Percentiles rank a stretch among this genome's conserved stretches.
These are phyloP conservation scores for Sycophila sp. DNA, from an alignment of 1,140 invertebrate species.

Conservation along the genomic window DNA sequence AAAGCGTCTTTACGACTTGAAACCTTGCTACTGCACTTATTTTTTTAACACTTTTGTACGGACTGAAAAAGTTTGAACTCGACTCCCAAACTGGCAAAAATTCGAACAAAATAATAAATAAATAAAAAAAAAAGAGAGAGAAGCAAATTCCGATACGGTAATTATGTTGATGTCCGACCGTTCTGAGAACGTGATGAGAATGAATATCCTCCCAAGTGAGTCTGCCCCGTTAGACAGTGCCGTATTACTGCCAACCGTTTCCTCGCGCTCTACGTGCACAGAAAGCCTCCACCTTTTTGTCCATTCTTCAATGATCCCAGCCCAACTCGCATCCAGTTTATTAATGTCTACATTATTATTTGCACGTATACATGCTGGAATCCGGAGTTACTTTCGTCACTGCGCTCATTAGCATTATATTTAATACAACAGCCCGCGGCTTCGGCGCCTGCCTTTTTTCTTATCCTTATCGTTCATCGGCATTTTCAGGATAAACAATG, in stretches of 20 bases:
- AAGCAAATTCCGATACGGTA: slow-evolving; percentile 12
- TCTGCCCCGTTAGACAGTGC: slow-evolving; percentile 17
- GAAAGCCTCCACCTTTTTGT: slow-evolving; percentile 4
- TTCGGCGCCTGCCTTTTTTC: too few relatives aligned
- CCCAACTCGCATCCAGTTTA: too few relatives aligned
- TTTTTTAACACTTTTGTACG: too few relatives aligned
- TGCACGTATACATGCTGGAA: too few relatives aligned
- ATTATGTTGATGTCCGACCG: slow-evolving; percentile 20
- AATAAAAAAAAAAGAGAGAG: background rate
- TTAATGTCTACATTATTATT: too few relatives aligned
- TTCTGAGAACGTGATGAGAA: slow-evolving; percentile 29
- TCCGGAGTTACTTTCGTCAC: too few relatives aligned
- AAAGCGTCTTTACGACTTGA: background rate
- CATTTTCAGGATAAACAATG: slow-evolving; percentile 15
- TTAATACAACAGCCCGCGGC: too few relatives aligned
- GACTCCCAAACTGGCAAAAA: too few relatives aligned
- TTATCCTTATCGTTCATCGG: background rate
- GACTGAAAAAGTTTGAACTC: too few relatives aligned
- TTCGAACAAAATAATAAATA: too few relatives aligned
- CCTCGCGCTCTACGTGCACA: background rate
- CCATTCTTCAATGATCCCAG: background rate
- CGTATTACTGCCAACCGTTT: background rate
- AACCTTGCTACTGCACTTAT: too few relatives aligned
- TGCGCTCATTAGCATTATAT: too few relatives aligned
- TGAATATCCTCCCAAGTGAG: background rate